phyloP scores from a whole-genome alignment of 2,113 vertebrate species.

The Machaerirhynchus nigripectus region DNA sequence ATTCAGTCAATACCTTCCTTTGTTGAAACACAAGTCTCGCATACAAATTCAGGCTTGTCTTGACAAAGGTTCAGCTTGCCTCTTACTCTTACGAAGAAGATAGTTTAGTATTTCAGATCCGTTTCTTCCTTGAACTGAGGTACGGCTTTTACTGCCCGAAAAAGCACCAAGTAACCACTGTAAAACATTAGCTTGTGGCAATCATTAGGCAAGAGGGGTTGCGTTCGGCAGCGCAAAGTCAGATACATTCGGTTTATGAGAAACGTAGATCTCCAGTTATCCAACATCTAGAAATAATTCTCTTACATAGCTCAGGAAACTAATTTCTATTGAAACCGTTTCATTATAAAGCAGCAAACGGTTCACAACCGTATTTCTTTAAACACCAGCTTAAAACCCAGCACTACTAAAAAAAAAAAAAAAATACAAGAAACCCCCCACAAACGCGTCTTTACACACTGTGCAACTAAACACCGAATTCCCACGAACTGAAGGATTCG shows the following conservation, averaged over 20 bases:
- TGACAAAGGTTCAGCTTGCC: not conserved
- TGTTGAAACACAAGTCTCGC: not conserved
- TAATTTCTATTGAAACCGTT: not conserved
- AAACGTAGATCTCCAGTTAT: not conserved
- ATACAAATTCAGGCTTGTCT: not conserved
- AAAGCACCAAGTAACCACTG: not conserved
- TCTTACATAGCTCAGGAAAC: not conserved
- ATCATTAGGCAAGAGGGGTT: not conserved
- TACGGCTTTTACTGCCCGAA: not conserved
- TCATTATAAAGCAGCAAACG: not conserved
- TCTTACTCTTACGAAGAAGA: not conserved
- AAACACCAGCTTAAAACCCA: not conserved
- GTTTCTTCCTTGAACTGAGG: not conserved
- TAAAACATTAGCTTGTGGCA: not conserved
- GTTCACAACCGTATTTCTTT: not conserved
- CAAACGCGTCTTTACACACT: not conserved
- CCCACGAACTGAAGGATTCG: not conserved
- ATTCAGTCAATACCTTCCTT: not conserved
- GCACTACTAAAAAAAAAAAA: not conserved
- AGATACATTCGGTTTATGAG: not conserved
- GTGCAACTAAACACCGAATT: not conserved
- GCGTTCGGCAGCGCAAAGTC: not conserved
- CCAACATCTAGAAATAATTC: not conserved
- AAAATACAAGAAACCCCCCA: too few relatives aligned
- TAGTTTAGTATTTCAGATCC: not conserved